These are phyloP conservation scores for Plebejus anna DNA, from an alignment of 2,888 invertebrate genomes.

Conservation along the genomic window DNA sequence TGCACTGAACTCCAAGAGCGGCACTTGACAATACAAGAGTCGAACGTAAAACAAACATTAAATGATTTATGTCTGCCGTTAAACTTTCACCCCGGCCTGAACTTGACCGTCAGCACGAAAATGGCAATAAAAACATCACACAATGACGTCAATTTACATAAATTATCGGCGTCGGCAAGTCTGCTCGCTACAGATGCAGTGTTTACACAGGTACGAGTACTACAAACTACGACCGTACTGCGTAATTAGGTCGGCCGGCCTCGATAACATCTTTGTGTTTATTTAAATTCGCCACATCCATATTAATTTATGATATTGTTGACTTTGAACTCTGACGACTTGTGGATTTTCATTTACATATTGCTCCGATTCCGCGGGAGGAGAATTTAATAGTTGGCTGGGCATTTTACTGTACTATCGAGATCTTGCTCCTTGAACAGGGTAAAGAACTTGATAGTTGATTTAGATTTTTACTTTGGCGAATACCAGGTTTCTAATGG, in stretches of 20 bases:
- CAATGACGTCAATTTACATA: slow-evolving; percentile 77
- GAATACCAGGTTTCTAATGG: neutral
- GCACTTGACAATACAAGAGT: slow-evolving; percentile 26
- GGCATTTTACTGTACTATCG: neutral
- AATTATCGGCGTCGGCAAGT: slow-evolving; percentile 73
- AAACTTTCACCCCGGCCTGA: slow-evolving; percentile 64
- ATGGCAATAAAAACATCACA: slow-evolving; percentile 73
- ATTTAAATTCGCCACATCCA: slow-evolving; percentile 22
- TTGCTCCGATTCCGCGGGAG: neutral
- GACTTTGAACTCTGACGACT: slow-evolving; percentile 10
- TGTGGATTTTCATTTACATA: neutral
- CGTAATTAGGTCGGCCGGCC: slow-evolving; percentile 73
- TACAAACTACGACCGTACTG: slow-evolving; percentile 63
- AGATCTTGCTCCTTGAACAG: neutral
- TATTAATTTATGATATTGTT: slow-evolving; percentile 19
- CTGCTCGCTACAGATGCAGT: slow-evolving; percentile 69
- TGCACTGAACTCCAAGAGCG: slow-evolving; percentile 12
- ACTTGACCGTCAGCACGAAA: slow-evolving; percentile 74
- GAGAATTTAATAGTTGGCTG: neutral
- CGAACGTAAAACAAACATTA: slow-evolving; percentile 31
- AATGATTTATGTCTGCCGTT: slow-evolving; percentile 52
- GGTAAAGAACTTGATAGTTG: neutral
- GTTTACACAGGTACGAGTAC: slow-evolving; percentile 65
- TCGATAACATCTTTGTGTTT: slow-evolving; percentile 37
- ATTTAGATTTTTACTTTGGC: no score